These are phyloP conservation scores for Planiliza haematocheilus DNA, from an alignment of 2,113 vertebrate genomes.

Conservation along the genomic window DNA sequence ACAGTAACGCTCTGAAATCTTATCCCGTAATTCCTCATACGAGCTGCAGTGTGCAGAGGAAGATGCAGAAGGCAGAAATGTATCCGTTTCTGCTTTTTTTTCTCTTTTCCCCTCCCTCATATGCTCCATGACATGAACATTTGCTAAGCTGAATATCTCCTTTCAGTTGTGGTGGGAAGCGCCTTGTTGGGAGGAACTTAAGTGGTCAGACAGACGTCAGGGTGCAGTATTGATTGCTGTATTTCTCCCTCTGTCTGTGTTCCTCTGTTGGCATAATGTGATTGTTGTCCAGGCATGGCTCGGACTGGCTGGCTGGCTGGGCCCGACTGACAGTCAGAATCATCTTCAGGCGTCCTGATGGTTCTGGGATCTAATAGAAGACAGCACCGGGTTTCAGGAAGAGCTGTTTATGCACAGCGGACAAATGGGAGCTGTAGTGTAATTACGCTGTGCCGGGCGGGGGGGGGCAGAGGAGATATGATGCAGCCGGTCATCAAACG, in stretches of 20 bases:
- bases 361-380: slow-evolving; percentile 81
- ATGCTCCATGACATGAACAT: slow-evolving; percentile 42
- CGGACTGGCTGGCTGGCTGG: slow-evolving; percentile 62
- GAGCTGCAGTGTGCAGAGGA: slow-evolving; percentile 23
- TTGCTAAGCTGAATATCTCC: slow-evolving; percentile 57
- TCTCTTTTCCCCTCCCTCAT: neutral
- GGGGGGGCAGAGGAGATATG: slow-evolving; percentile 30
- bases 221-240: slow-evolving; percentile 72
- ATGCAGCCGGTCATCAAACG: slow-evolving; percentile 51
- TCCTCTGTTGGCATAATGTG: slow-evolving; percentile 75
- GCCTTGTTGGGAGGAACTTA: slow-evolving; percentile 70
- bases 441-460: slow-evolving; percentile 55
- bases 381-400: slow-evolving; percentile 74
- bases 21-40: slow-evolving; percentile 37
- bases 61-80: slow-evolving; percentile 19
- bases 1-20: slow-evolving; percentile 19
- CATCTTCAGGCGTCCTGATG: slow-evolving; percentile 72
- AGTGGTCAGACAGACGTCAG: slow-evolving; percentile 77
- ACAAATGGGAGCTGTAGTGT: slow-evolving; percentile 75
- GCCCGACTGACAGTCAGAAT: slow-evolving; percentile 70
- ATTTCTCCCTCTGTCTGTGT: slow-evolving; percentile 72
- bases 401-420: slow-evolving; percentile 69
- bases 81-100: slow-evolving; percentile 28
- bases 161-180: slow-evolving; percentile 70
- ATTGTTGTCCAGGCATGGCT: slow-evolving; percentile 76